Conservation (phyloP, 2,113 vertebrate genomes). For the Poicephalus gulielmi region DNA sequence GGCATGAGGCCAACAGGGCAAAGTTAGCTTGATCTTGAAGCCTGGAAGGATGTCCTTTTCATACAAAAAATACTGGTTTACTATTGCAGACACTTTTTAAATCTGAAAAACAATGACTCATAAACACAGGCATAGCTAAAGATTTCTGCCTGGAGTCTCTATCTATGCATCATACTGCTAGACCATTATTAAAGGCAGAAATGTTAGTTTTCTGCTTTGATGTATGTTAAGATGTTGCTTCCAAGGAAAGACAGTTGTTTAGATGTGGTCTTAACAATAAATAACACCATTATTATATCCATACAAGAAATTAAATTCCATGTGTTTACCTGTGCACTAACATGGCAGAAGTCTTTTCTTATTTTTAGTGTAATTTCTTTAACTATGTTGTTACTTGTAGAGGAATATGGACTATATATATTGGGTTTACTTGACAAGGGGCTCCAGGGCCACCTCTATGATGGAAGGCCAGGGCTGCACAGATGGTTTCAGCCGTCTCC, state of each 20-base stretch:
- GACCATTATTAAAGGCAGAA: neutral
- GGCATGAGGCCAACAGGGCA: neutral
- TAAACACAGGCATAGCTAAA: neutral
- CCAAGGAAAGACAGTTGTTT: neutral
- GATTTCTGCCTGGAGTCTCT: neutral
- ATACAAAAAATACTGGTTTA: neutral
- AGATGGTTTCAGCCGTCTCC: neutral
- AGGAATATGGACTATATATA: neutral
- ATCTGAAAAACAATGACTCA: neutral
- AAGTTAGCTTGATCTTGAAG: neutral
- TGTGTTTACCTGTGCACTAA: neutral
- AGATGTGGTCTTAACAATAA: neutral
- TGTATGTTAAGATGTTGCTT: neutral
- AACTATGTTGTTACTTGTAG: neutral
- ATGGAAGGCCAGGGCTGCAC: neutral
- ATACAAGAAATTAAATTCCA: neutral
- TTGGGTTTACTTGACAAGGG: neutral
- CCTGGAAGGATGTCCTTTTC: neutral
- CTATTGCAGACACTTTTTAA: neutral
- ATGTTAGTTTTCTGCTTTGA: neutral
- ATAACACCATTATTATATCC: neutral
- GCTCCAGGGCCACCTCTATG: no score
- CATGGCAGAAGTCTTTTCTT: neutral
- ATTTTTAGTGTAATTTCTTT: neutral
- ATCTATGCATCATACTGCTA: neutral